These are phyloP conservation scores for Beaufortia kweichowensis DNA, from an alignment of 2,113 vertebrate species.

Conservation along the genomic window DNA sequence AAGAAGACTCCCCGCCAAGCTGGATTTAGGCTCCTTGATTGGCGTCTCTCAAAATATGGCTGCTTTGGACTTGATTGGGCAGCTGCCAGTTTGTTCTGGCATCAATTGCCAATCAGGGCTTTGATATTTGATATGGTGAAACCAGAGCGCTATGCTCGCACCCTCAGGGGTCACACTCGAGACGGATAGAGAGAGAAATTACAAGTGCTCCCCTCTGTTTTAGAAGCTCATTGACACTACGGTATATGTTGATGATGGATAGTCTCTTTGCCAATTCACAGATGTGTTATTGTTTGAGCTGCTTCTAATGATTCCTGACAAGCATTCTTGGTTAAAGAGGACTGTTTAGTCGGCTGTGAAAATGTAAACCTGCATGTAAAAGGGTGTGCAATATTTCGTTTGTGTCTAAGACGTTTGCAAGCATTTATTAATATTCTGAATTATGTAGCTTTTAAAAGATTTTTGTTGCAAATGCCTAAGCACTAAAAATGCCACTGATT, in stretches of 20 bases:
- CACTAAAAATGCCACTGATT: conserved; percentile 13
- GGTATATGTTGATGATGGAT: conserved; percentile 34
- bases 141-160: neutral
- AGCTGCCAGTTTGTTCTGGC: conserved; percentile 9
- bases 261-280: conserved; percentile 18
- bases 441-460: neutral
- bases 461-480: neutral
- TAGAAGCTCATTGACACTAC: conserved; percentile 14
- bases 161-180: neutral
- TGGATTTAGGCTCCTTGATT: conserved; percentile 21
- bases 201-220: neutral
- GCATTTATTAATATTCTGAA: conserved; percentile 3
- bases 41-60: conserved; percentile 4
- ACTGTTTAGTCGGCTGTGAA: neutral
- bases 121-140: neutral
- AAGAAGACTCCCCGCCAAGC: conserved; percentile 25
- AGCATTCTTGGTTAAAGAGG: conserved; percentile 10
- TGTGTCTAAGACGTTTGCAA: neutral
- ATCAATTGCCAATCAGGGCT: conserved; percentile 15
- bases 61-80: conserved; percentile 23
- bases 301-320: conserved; percentile 15
- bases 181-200: neutral
- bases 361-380: conserved; percentile 17
- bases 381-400: conserved; percentile 1
- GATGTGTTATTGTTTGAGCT: conserved; percentile 17